Conservation (phyloP, 37 sponge, comb jelly and placozoan species). For the Ephydatia muelleri region DNA sequence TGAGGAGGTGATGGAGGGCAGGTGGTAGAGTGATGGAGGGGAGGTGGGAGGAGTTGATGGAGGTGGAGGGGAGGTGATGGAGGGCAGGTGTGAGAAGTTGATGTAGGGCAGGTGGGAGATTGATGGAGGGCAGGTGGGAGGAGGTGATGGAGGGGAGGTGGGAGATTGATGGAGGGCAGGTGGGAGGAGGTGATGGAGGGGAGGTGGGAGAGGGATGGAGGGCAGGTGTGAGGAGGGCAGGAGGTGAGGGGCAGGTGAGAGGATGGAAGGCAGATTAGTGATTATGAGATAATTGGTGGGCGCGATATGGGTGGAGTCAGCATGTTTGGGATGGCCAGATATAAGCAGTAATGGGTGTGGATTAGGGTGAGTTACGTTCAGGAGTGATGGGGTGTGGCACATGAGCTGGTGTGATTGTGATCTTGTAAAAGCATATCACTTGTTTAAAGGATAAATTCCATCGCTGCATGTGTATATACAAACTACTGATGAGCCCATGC, state of each 20-base stretch:
- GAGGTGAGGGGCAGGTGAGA: neutral
- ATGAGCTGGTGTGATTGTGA: too few relatives aligned
- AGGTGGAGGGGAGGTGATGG: neutral
- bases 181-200: too few relatives aligned
- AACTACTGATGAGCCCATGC: too few relatives aligned
- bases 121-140: neutral
- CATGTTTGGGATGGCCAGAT: neutral
- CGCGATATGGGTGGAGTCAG: neutral
- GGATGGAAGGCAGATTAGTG: neutral
- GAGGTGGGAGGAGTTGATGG: neutral
- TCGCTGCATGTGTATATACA: too few relatives aligned
- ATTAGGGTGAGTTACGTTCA: neutral
- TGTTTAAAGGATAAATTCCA: too few relatives aligned
- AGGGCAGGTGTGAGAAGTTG: neutral
- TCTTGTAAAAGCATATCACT: too few relatives aligned
- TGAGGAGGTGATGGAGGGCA: neutral
- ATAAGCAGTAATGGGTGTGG: neutral
- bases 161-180: too few relatives aligned
- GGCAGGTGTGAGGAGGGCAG: too few relatives aligned
- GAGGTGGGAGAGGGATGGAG: neutral
- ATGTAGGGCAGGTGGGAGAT: neutral
- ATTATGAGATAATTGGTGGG: conserved; percentile 2
- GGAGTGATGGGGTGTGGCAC: too few relatives aligned
- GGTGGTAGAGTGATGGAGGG: neutral
- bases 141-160: too few relatives aligned